These are phyloP conservation scores for Orientallactaga sibirica DNA, from an alignment of 2,797 vertebrate species.

Conservation along the genomic window DNA sequence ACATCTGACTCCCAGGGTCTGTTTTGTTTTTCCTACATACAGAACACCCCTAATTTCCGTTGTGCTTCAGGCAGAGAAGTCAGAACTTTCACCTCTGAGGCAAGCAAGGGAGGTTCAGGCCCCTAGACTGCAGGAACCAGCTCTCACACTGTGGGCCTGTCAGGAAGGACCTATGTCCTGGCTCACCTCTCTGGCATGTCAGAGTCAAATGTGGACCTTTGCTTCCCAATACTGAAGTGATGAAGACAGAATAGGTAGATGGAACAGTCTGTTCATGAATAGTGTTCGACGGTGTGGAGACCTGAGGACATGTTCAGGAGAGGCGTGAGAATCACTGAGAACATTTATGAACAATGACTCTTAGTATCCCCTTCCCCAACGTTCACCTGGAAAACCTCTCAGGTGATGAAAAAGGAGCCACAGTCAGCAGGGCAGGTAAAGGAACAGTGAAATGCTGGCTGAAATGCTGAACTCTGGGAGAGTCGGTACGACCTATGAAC, in stretches of 20 bases:
- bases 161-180: not conserved
- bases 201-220: not conserved
- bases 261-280: not conserved
- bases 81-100: not conserved
- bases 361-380: not conserved
- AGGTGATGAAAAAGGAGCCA: not conserved
- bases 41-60: not conserved
- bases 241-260: not conserved
- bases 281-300: not conserved
- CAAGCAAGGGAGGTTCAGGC: not conserved
- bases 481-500: not conserved
- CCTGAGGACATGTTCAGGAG: not conserved
- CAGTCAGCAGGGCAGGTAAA: not conserved
- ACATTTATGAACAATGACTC: not conserved
- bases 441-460: not conserved
- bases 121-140: not conserved
- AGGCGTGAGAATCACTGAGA: not conserved
- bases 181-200: not conserved
- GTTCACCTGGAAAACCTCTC: not conserved
- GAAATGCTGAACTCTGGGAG: not conserved
- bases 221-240: not conserved
- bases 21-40: not conserved
- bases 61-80: not conserved
- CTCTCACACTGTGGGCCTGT: not conserved
- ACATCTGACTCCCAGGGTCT: not conserved